Percentiles rank a stretch among this genome's conserved stretches.
Evolutionary conservation across 2,888 invertebrate genomes (phyloP).

Genomic region (Caenorhabditis becei): DNA sequence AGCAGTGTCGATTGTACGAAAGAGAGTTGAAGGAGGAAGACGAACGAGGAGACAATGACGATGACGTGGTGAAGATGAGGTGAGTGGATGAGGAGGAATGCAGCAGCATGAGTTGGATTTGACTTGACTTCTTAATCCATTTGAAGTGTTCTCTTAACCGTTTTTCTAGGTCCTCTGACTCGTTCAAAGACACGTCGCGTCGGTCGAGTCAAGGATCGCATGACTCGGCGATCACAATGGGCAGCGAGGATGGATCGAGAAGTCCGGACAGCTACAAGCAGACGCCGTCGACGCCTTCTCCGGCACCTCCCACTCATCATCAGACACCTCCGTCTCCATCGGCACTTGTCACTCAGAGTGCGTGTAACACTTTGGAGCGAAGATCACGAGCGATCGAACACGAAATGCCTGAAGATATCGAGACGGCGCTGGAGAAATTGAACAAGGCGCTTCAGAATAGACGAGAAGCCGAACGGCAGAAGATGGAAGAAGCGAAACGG

Average conservation of each 20-base stretch:
- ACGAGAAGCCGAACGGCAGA: conserved; percentile 51
- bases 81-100: too few relatives aligned
- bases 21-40: conserved; percentile 79
- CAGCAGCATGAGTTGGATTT: too few relatives aligned
- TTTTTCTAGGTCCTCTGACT: conserved; percentile 40
- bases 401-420: conserved; percentile 65
- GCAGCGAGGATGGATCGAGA: conserved; percentile 43
- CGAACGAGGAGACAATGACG: conserved; percentile 74
- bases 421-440: conserved; percentile 61
- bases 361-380: conserved; percentile 30
- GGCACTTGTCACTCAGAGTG: not conserved
- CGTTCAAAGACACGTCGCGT: conserved; percentile 51
- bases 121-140: conserved; percentile 11
- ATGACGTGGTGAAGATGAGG: conserved; percentile 72
- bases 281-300: conserved; percentile 41
- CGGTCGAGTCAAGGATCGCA: conserved; percentile 61
- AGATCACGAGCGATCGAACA: conserved; percentile 43
- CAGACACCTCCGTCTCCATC: conserved; percentile 4
- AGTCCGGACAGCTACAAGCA: conserved; percentile 53
- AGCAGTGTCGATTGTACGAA: conserved; percentile 81
- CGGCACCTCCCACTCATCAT: conserved; percentile 25
- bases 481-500: conserved; percentile 48
- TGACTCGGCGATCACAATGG: conserved; percentile 65
- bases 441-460: conserved; percentile 46
- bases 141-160: conserved; percentile 35